These are phyloP conservation scores for Apostichopus japonicus DNA, from an alignment of 35 echinoderm and acorn worm genomes.

Conservation along the genomic window DNA sequence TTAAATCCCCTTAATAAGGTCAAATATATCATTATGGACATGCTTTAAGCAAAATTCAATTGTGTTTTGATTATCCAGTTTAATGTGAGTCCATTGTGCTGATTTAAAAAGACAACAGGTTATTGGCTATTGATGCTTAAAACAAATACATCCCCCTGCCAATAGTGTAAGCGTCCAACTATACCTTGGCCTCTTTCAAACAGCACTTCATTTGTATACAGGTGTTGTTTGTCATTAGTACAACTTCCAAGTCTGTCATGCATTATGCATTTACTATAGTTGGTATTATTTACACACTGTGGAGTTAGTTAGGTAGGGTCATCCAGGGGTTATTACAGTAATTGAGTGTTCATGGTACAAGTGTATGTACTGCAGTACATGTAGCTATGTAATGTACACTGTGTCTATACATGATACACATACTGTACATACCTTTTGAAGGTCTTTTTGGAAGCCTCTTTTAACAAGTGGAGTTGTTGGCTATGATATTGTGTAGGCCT, in stretches of 20 bases:
- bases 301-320: neutral
- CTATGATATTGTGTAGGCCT: too few species aligned
- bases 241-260: neutral
- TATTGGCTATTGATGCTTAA: neutral
- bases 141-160: neutral
- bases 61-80: too few species aligned
- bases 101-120: too few species aligned
- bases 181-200: conserved; percentile 34
- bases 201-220: conserved; percentile 5
- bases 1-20: too few species aligned
- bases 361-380: neutral
- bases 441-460: too few species aligned
- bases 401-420: too few species aligned
- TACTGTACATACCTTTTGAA: too few species aligned
- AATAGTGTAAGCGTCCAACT: conserved; percentile 14
- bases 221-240: conserved; percentile 23
- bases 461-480: too few species aligned
- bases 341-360: neutral
- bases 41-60: too few species aligned
- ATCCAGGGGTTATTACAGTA: neutral
- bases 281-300: conserved; percentile 19
- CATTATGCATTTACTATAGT: neutral
- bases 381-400: too few species aligned
- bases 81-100: too few species aligned
- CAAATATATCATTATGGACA: too few species aligned